Evolutionary conservation across 2,113 vertebrate genomes (phyloP).

Genomic region (Anarhynchus alexandrinus): DNA sequence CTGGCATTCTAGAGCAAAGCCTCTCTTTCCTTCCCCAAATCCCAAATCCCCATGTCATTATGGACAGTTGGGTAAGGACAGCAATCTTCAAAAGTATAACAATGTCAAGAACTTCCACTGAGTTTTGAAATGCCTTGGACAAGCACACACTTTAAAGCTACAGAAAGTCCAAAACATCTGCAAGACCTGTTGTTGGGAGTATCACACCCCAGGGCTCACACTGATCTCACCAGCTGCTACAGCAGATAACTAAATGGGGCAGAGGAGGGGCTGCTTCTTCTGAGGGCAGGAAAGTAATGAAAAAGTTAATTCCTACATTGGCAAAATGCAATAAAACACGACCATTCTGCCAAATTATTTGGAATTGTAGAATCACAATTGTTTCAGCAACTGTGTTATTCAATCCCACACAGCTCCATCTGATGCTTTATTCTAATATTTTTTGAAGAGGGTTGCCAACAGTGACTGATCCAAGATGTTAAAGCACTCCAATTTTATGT

Average conservation of each 20-base stretch:
- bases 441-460: neutral
- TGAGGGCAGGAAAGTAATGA: neutral
- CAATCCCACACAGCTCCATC: neutral
- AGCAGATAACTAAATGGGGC: neutral
- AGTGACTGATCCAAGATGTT: neutral
- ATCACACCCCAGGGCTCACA: neutral
- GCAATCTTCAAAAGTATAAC: neutral
- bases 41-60: neutral
- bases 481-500: neutral
- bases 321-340: neutral
- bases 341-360: neutral
- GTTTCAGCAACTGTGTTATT: neutral
- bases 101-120: neutral
- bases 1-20: neutral
- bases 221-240: neutral
- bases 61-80: neutral
- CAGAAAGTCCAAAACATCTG: neutral
- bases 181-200: neutral
- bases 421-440: neutral
- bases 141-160: neutral
- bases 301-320: neutral
- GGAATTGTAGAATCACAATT: neutral
- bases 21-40: neutral
- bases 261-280: neutral
- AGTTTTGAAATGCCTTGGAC: neutral